Conservation (phyloP, 2,113 vertebrate genomes). For the Bubo scandiacus region DNA sequence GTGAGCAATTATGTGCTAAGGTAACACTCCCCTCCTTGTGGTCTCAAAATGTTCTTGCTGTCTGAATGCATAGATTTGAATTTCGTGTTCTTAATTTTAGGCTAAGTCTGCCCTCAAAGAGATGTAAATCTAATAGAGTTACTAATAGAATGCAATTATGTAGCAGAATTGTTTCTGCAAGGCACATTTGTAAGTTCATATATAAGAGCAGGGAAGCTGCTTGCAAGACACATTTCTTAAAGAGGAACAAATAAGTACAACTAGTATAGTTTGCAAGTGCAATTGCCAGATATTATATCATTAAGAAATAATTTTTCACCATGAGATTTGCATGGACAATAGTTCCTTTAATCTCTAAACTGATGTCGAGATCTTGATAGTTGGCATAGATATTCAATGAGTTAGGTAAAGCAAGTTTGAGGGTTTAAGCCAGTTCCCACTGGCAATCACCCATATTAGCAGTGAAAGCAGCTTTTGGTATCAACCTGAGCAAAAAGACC, state of each 20-base stretch:
- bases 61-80: not conserved
- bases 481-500: not conserved
- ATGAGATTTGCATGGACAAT: constrained; percentile 11
- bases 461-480: not conserved
- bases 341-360: not conserved
- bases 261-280: not conserved
- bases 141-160: constrained; percentile 11
- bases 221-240: not conserved
- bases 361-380: not conserved
- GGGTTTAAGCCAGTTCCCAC: not conserved
- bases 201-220: not conserved
- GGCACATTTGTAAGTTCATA: not conserved
- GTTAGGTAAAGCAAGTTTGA: not conserved
- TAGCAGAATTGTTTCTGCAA: not conserved
- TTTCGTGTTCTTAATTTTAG: not conserved
- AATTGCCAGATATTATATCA: not conserved
- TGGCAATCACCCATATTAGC: not conserved
- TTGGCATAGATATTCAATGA: not conserved
- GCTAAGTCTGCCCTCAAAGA: not conserved
- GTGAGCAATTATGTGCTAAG: not conserved
- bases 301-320: constrained; percentile 1
- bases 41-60: not conserved
- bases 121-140: not conserved
- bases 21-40: constrained; percentile 3
- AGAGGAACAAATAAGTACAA: not conserved